Conservation (phyloP, 30 jellyfish, hydroid and myxozoan species). For the Calvadosia cruxmelitensis region DNA sequence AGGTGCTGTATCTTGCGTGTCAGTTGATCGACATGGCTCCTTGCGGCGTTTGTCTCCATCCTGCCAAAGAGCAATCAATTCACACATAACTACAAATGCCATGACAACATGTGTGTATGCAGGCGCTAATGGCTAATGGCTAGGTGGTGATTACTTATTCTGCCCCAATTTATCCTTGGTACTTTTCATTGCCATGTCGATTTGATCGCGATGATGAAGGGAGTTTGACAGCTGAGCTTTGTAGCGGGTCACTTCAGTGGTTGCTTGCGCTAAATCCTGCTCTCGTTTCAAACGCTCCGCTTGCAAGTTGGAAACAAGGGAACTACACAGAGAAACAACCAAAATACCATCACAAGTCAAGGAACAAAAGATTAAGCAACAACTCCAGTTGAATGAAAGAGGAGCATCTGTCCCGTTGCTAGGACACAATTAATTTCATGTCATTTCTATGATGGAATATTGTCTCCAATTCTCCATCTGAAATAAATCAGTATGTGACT, state of each 20-base stretch:
- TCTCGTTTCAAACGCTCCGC: constrained; percentile 38
- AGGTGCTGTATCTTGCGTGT: constrained; percentile 23
- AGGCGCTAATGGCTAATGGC: neutral
- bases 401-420: too few relatives aligned
- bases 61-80: constrained; percentile 4
- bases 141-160: neutral
- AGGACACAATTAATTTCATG: too few relatives aligned
- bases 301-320: constrained; percentile 10
- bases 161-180: constrained; percentile 11
- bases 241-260: neutral
- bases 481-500: too few relatives aligned
- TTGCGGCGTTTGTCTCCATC: constrained; percentile 31
- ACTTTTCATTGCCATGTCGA: constrained; percentile 43
- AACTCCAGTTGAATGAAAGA: too few relatives aligned
- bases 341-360: too few relatives aligned
- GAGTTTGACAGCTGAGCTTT: constrained; percentile 46
- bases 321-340: neutral
- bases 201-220: constrained; percentile 24
- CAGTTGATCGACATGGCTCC: constrained; percentile 13
- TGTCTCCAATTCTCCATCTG: too few relatives aligned
- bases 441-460: too few relatives aligned
- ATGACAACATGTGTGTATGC: neutral
- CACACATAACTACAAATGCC: neutral
- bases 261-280: constrained; percentile 12
- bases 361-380: too few relatives aligned